Base-by-base conservation (phyloP, 2,113 vertebrate species). In the Ophthalmolycus amberensis region DNA sequence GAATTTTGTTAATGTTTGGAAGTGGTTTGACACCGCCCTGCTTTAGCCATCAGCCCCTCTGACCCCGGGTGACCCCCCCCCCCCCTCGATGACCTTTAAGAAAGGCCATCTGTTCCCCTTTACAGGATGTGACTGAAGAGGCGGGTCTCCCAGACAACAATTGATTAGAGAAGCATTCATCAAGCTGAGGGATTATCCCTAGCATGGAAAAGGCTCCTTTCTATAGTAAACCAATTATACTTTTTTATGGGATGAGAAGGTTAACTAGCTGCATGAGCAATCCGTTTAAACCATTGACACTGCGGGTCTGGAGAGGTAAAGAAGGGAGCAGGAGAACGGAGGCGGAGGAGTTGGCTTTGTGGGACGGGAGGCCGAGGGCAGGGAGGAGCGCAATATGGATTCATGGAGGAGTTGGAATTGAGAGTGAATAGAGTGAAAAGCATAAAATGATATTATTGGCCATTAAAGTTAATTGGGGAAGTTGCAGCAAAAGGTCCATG, bases 141-240 rank as follows among this genome's bases (percentile, higher is more conserved):
- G 95, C 95, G 95, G 95, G 93, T 95, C 95, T 95, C 94, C 91
- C 91, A 96, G 96, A 96, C 96, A 95, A 93, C 95, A 95, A 98
- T 98, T 97, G 97, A 99, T 99, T 98, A 97, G 95, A 96, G 95
- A 94, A 90, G 91, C 97, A 97, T 98, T 99, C 97, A 98, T 98
- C 97, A 98, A 96, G 95, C 94, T 84, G 95, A 96, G 94, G 96
- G 97, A 98, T 98, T 98, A 98, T 97, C 96, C 96, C 87, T 82
- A 92, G 94, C 93, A 93, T 85, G 85, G 80, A 95, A 95, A 95
- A 94, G 92, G 92, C 95, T 90, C 80, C 90, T 95, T 95, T 95
- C 96, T 96, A 94, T 95, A 95, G 95, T 97, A 97, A 97, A 97
- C 96, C 96, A 97, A 96, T 97, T 97, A 96, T 94, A 95, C 93